These are phyloP conservation scores for Drosophila guanche DNA, from an alignment of 1,140 invertebrate genomes.

Conservation along the genomic window DNA sequence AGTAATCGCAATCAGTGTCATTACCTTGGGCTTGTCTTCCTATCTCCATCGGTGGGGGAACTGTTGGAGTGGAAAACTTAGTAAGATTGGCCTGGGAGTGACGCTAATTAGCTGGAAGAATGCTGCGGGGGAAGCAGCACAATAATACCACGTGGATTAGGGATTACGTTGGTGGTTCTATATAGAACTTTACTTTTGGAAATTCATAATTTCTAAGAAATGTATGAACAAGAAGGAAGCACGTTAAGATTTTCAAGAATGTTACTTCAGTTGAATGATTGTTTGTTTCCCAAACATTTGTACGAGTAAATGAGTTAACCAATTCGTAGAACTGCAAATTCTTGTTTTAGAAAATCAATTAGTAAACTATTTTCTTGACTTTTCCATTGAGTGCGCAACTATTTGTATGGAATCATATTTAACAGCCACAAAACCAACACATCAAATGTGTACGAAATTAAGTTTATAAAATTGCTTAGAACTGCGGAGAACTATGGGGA, in stretches of 20 bases:
- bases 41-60: background rate
- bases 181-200: background rate
- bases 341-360: too few relatives aligned
- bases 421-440: too few relatives aligned
- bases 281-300: too few relatives aligned
- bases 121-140: background rate
- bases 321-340: too few relatives aligned
- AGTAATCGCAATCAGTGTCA: slow-evolving; percentile 65
- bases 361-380: too few relatives aligned
- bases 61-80: slow-evolving; percentile 11
- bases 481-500: background rate
- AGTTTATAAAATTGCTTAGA: background rate
- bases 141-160: background rate
- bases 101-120: slow-evolving; percentile 19
- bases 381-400: too few relatives aligned
- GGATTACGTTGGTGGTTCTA: too few relatives aligned
- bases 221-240: too few relatives aligned
- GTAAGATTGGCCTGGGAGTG: slow-evolving; percentile 26
- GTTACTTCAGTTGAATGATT: too few relatives aligned
- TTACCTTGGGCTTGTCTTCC: slow-evolving; percentile 46
- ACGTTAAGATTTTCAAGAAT: too few relatives aligned
- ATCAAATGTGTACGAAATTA: too few relatives aligned
- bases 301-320: background rate
- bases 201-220: background rate
- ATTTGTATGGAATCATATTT: too few relatives aligned